Evolutionary conservation across 2,888 invertebrate genomes (phyloP), one percentile per base, ranked within the genome.

Genomic region (Eumacrocentrus americanus): DNA sequence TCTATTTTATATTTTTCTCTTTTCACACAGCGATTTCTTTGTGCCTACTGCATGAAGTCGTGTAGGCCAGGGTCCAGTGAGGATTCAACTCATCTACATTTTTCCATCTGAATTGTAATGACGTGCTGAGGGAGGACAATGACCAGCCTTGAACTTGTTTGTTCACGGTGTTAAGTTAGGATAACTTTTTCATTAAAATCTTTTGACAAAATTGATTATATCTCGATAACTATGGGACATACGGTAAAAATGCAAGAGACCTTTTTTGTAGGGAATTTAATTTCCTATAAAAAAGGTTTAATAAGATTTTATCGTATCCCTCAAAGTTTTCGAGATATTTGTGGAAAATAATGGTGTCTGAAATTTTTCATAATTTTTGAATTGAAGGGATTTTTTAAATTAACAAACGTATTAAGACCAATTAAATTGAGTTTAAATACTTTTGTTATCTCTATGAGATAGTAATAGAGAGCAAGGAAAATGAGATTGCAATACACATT

Each of bases 81-180:
- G 20, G 20, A 42, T 42, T 42, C 3, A 20, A 42, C 9, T 42
- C 42, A 16, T 42, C 16, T 42, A 16, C 18, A 14, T 16, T 47
- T 44, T 53, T 38, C 20, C 34, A 23, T 42, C 52, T 44, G 35
- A 44, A 51, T 35, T 38, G 44, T 20, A 18, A 50, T 16, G 48
- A 50, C 35, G 18, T 20, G 23, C 23, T 34, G 18, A 18, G 5
- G 7, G 34, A 48, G 38, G 20, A 35, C 20, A 48, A 54, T 54
- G 59, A 59, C 42, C 48, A 48, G 34, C 59, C 54, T 60, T 60
- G 59, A 60, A 60, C 59, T 29, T 22, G 29, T 50, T 7, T 25
- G 1, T 3, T 37, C n/a, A 37, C 12, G 37, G n/a, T n/a, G n/a
- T n/a, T n/a, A n/a, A n/a, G n/a, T n/a, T n/a, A n/a, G n/a, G n/a